Base-by-base conservation (phyloP, 2,113 vertebrate species). In the Eulacestoma nigropectus region DNA sequence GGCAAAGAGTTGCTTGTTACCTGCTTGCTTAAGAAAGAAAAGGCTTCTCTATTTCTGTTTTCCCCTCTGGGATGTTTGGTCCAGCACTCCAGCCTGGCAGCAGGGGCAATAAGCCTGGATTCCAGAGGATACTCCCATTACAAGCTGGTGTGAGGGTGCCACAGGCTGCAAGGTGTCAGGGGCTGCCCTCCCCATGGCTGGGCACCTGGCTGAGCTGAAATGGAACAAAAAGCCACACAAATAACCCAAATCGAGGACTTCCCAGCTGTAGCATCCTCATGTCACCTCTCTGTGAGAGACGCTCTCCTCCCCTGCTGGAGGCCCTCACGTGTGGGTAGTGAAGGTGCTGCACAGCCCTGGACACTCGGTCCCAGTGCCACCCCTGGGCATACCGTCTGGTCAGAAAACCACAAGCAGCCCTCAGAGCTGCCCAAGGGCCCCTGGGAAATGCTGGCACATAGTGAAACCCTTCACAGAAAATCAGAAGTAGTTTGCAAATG, bases 331-430 rank as follows among this genome's bases (percentile, higher is more conserved):
- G 2, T 22, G 41, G 33, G 59, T 2, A 21, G 12, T 9, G 33
- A 27, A 35, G 62, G 35, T 21, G 30, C 22, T 63, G 56, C 39
- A 21, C 49, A 77, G 27, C 49, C 64, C 63, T 5, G 27, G 21
- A 11, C 16, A 29, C 35, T 13, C 0, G 0, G 21, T 35, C 30
- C 37, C 11, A 2, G n/a, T 69, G 37, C 52, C 29, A 15, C 2
- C 26, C 8, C 26, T 0, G 4, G 39, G 29, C 21, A 52, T 16
- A 21, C 15, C 37, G 44, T 64, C 7, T 0, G 7, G 29, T 25
- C 55, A 80, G 76, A 37, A 53, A 77, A 26, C 10, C 6, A 4
- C 18, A 20, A 21, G 23, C 5, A 13, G 49, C 39, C 35, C 75
- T n/a, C 57, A 73, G 42, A 57, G 29, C 59, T 84, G 63, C n/a